These are phyloP conservation scores for Carduelis carduelis DNA, from an alignment of 2,797 vertebrate species.

Conservation along the genomic window DNA sequence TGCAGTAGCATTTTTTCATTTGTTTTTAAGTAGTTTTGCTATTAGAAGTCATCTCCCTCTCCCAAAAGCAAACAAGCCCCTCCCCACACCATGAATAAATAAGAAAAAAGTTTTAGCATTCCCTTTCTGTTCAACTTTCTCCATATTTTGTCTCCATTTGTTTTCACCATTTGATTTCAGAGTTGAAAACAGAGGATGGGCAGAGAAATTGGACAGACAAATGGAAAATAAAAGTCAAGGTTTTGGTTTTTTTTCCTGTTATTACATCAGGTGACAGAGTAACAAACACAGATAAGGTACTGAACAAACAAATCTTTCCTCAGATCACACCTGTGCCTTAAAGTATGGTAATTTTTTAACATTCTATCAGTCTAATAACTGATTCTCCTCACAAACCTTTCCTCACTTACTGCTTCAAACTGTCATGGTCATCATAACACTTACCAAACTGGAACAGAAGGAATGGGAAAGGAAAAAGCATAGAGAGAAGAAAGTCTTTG, in stretches of 20 bases:
- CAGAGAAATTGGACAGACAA: neutral
- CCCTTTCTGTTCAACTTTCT: neutral
- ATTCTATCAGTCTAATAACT: neutral
- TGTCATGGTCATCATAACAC: neutral
- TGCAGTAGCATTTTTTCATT: neutral
- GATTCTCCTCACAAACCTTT: neutral
- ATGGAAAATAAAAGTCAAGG: neutral
- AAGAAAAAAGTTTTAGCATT: neutral
- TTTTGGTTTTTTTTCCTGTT: neutral
- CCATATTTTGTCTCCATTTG: neutral
- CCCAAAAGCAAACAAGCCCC: neutral
- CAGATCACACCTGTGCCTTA: neutral
- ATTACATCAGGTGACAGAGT: neutral
- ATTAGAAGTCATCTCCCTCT: neutral
- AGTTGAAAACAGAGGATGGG: neutral
- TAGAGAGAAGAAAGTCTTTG: neutral
- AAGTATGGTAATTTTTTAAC: neutral
- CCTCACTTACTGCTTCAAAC: neutral
- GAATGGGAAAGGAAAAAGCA: neutral
- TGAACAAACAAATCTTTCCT: neutral
- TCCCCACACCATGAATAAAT: rapidly evolving
- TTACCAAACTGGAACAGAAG: neutral
- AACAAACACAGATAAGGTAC: neutral
- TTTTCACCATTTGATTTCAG: neutral
- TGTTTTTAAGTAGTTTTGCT: neutral